Conservation (phyloP, 1,140 invertebrate genomes). For the Oncopodura yosiiana region DNA sequence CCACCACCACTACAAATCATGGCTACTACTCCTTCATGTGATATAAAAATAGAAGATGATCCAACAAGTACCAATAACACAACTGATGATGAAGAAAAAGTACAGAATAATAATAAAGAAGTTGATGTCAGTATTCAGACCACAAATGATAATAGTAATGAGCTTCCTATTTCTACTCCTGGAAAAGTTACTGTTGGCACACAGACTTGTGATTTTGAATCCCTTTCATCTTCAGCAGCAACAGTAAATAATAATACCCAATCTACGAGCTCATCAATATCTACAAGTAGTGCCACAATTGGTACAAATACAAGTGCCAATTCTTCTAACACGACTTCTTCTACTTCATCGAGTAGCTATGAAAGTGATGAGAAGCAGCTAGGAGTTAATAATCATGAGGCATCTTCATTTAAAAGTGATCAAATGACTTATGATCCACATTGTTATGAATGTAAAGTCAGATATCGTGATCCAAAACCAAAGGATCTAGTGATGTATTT, state of each 20-base stretch:
- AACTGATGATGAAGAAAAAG: not conserved
- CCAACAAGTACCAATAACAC: not conserved
- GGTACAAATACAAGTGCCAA: not conserved
- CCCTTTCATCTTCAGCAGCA: conserved; percentile 37
- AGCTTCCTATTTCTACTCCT: too few relatives aligned
- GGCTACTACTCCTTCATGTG: not conserved
- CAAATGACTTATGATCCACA: conserved; percentile 71
- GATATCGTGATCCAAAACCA: conserved; percentile 79
- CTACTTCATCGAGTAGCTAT: not conserved
- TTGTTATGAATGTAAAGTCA: conserved; percentile 84
- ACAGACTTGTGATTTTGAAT: conserved; percentile 65
- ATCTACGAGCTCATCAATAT: not conserved
- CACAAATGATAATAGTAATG: not conserved
- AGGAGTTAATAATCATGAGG: not conserved
- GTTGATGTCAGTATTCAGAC: not conserved
- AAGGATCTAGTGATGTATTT: conserved; percentile 89
- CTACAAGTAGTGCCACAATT: not conserved
- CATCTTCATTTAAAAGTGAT: conserved; percentile 54
- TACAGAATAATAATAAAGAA: too few relatives aligned
- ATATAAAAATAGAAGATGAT: not conserved
- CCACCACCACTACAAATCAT: not conserved
- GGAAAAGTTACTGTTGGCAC: conserved; percentile 63
- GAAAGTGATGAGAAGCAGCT: not conserved
- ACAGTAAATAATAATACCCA: conserved; percentile 3
- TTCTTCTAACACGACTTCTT: not conserved